Evolutionary conservation across 1,140 invertebrate genomes (phyloP).

Genomic region (Conus betulinus): DNA sequence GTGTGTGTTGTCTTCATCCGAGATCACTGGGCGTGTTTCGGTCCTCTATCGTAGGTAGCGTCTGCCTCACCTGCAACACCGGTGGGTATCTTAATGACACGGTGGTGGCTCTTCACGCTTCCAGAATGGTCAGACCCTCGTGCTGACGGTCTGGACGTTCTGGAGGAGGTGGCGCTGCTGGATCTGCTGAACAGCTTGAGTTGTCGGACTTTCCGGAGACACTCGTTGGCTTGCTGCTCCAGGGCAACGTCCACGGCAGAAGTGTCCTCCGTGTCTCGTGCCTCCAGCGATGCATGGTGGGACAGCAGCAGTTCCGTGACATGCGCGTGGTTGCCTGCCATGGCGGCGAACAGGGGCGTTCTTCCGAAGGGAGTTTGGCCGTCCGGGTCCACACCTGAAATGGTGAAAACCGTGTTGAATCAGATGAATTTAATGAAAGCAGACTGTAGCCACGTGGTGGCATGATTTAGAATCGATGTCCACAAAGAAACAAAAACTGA

Average conservation of each 20-base stretch:
- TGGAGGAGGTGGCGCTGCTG: background rate
- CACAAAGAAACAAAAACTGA: too few species aligned
- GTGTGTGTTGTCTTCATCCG: background rate
- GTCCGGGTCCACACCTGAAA: conserved; percentile 59
- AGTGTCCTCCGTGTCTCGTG: conserved; percentile 49
- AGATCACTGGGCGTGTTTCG: too few species aligned
- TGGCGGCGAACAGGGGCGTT: conserved; percentile 59
- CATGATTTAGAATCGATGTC: too few species aligned
- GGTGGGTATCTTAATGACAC: too few species aligned
- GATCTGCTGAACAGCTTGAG: background rate
- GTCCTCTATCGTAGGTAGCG: background rate
- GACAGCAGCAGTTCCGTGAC: conserved; percentile 56
- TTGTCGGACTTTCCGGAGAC: conserved; percentile 54
- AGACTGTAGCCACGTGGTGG: too few species aligned
- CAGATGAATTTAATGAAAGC: too few species aligned
- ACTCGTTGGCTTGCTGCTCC: conserved; percentile 45
- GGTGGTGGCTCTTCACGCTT: too few species aligned
- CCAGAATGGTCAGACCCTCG: background rate
- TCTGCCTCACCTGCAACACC: too few species aligned
- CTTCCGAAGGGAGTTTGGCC: conserved; percentile 54
- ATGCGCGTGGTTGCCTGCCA: conserved; percentile 50
- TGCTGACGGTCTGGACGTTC: background rate
- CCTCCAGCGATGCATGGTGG: conserved; percentile 41
- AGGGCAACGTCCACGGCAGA: conserved; percentile 49
- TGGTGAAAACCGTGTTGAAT: too few species aligned